phyloP scores from a whole-genome alignment of 2,888 invertebrate genomes.

The Lasius platythorax region DNA sequence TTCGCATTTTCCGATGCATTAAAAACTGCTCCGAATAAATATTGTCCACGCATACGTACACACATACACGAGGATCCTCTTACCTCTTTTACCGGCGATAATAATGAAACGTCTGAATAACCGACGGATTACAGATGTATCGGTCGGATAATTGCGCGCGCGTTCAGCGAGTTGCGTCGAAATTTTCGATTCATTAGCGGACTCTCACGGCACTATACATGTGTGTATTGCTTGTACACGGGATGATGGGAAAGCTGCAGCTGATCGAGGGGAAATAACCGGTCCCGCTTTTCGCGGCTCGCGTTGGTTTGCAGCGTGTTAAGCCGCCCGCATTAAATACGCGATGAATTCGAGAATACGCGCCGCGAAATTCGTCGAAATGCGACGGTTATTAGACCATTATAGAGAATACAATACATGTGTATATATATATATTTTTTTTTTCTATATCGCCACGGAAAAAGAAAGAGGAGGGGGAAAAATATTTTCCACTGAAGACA shows the following conservation, averaged over 20 bases:
- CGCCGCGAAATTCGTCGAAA: conserved; percentile 24
- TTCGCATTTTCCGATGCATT: conserved; percentile 18
- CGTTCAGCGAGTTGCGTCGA: neutral
- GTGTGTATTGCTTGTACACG: neutral
- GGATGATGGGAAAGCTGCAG: conserved; percentile 46
- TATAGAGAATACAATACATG: neutral
- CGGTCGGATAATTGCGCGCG: conserved; percentile 32
- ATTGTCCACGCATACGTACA: neutral
- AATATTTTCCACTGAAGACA: conserved; percentile 10
- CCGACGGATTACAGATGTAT: conserved; percentile 33
- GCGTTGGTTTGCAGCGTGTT: conserved; percentile 23
- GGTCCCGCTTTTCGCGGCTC: conserved; percentile 45
- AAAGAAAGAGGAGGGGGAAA: neutral
- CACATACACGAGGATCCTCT: neutral
- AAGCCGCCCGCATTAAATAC: conserved; percentile 46
- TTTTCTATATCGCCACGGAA: neutral
- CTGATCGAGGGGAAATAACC: conserved; percentile 51
- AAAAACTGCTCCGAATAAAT: conserved; percentile 5
- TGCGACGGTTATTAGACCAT: conserved; percentile 32
- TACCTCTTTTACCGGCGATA: neutral
- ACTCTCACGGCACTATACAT: neutral
- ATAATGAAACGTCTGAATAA: conserved; percentile 45
- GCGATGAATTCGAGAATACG: conserved; percentile 29
- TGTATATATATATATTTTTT: neutral
- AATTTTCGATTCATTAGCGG: conserved; percentile 48